Conservation (phyloP, 2,113 vertebrate genomes). For the Heloderma charlesbogerti region DNA sequence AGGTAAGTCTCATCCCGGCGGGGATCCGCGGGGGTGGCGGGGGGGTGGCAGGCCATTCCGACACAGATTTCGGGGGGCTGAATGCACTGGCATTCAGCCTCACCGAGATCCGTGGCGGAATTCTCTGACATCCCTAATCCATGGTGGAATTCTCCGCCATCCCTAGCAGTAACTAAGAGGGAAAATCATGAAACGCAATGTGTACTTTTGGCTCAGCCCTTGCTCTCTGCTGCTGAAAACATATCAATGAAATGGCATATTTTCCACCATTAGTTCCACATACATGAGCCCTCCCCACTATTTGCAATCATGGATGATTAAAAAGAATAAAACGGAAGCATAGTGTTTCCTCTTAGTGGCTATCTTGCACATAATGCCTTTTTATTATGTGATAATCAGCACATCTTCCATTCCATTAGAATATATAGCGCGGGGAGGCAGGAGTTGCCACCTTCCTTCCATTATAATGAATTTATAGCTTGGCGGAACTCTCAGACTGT, state of each 20-base stretch:
- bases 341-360: conserved; percentile 49
- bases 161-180: no score
- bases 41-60: no score
- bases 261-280: neutral
- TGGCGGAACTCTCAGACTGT: conserved; percentile 52
- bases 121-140: no score
- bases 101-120: no score
- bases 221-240: neutral
- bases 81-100: no score
- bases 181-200: neutral
- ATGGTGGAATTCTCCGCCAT: no score
- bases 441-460: conserved; percentile 52
- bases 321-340: neutral
- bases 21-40: no score
- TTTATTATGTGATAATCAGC: conserved; percentile 76
- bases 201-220: neutral
- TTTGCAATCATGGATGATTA: neutral
- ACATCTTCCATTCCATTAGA: conserved; percentile 64
- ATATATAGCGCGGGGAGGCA: conserved; percentile 36
- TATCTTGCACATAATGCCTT: conserved; percentile 65
- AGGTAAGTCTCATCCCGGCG: no score
- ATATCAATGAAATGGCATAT: neutral
- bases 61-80: no score
- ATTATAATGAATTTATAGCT: conserved; percentile 68
- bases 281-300: no score